Evolutionary conservation across 2,888 invertebrate genomes (phyloP).

Genomic region (Atherix ibis): DNA sequence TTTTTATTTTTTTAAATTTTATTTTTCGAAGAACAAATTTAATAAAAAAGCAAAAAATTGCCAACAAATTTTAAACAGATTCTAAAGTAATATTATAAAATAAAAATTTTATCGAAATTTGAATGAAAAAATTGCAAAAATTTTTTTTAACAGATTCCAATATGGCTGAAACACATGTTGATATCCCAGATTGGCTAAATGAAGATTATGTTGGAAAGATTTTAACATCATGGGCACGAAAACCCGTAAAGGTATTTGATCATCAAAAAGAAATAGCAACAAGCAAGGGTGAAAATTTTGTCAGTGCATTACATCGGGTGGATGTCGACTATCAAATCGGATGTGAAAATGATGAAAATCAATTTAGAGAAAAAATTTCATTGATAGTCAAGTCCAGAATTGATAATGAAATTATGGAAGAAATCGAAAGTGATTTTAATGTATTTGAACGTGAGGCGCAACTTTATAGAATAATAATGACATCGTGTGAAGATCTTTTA

Average conservation of each 20-base stretch:
- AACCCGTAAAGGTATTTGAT: conserved; percentile 10
- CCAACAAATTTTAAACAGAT: no score
- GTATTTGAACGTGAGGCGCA: conserved; percentile 18
- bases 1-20: no score
- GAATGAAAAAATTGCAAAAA: no score
- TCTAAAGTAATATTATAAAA: no score
- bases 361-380: no score
- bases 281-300: conserved; percentile 21
- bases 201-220: conserved; percentile 16
- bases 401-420: conserved; percentile 15
- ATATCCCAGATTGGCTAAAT: no score
- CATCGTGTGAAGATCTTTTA: conserved; percentile 14
- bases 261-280: conserved; percentile 17
- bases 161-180: no score
- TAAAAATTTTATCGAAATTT: no score
- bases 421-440: conserved; percentile 19
- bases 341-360: conserved; percentile 8
- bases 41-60: no score
- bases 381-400: conserved; percentile 20
- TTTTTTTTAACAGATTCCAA: no score
- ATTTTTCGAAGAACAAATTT: no score
- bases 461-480: conserved; percentile 16
- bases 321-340: conserved; percentile 12
- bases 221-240: conserved; percentile 13
- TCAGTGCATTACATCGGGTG: conserved; percentile 18